phyloP scores from a whole-genome alignment of 2,888 invertebrate species.

The Polia nebulosa region DNA sequence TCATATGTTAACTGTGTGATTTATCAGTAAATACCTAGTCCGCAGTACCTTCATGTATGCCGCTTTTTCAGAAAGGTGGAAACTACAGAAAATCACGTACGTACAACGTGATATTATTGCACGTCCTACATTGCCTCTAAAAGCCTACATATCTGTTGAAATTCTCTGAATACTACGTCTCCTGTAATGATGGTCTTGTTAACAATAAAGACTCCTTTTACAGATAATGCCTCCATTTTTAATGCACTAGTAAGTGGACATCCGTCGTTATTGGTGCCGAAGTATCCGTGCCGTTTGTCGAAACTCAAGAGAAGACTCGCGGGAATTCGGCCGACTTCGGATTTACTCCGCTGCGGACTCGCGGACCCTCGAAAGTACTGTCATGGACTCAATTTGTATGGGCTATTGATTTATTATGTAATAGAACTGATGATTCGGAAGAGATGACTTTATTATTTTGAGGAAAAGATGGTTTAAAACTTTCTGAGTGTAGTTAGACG shows the following conservation, averaged over 20 bases:
- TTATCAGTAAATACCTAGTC: no score
- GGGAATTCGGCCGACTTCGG: slow-evolving; percentile 78
- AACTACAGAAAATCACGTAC: not conserved
- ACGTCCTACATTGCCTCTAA: not conserved
- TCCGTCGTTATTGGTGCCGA: slow-evolving; percentile 60
- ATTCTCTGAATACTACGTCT: not conserved
- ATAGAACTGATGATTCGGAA: not conserved
- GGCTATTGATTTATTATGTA: slow-evolving; percentile 21
- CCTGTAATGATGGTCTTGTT: slow-evolving; percentile 20
- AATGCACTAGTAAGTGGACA: slow-evolving; percentile 62
- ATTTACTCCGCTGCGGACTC: slow-evolving; percentile 75
- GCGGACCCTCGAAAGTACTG: slow-evolving; percentile 72
- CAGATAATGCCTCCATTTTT: slow-evolving; percentile 62
- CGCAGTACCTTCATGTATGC: no score
- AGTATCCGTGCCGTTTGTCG: slow-evolving; percentile 67
- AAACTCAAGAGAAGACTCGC: slow-evolving; percentile 77
- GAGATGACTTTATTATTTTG: not conserved
- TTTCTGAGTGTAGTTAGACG: not conserved
- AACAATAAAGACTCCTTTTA: slow-evolving; percentile 4
- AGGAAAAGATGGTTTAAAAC: not conserved
- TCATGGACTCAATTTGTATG: slow-evolving; percentile 49
- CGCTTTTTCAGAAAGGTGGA: not conserved
- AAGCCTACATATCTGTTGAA: not conserved
- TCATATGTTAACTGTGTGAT: no score
- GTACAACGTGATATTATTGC: not conserved